phyloP scores from a whole-genome alignment of 2,113 vertebrate species.

The Clarias batrachus region DNA sequence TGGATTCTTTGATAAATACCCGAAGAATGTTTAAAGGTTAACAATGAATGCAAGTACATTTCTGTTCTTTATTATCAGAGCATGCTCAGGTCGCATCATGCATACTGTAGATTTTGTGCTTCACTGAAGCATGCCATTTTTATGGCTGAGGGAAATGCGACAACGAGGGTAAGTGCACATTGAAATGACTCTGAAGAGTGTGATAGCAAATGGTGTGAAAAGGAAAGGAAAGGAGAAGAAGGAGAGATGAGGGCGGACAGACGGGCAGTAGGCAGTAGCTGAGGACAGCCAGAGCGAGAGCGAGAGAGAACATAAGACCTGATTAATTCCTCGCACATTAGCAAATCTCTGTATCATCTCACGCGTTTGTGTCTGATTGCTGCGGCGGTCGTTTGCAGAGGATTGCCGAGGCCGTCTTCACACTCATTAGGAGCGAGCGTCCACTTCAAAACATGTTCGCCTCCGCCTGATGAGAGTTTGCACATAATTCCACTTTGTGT shows the following conservation, averaged over 20 bases:
- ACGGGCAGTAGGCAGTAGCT: slow-evolving; percentile 24
- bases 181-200: not conserved
- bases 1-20: not conserved
- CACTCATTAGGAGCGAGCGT: slow-evolving; percentile 29
- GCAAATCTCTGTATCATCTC: slow-evolving; percentile 17
- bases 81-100: not conserved
- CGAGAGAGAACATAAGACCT: slow-evolving; percentile 10
- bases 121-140: not conserved
- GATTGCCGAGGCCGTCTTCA: not conserved
- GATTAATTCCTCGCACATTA: slow-evolving; percentile 29
- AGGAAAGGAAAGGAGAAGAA: slow-evolving; percentile 6
- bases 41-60: slow-evolving; percentile 8
- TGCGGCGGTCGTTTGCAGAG: not conserved
- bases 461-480: not conserved
- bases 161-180: not conserved
- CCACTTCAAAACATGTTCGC: slow-evolving; percentile 7
- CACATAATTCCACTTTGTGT: not conserved
- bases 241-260: slow-evolving; percentile 17
- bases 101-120: not conserved
- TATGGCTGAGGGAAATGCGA: not conserved
- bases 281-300: slow-evolving; percentile 3
- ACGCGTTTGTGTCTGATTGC: slow-evolving; percentile 22
- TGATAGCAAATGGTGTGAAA: slow-evolving; percentile 8
- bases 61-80: not conserved
- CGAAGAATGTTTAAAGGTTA: slow-evolving; percentile 12